Conservation (phyloP, 53 echinoderm and acorn worm species). For the Hippasteria phrygiana region DNA sequence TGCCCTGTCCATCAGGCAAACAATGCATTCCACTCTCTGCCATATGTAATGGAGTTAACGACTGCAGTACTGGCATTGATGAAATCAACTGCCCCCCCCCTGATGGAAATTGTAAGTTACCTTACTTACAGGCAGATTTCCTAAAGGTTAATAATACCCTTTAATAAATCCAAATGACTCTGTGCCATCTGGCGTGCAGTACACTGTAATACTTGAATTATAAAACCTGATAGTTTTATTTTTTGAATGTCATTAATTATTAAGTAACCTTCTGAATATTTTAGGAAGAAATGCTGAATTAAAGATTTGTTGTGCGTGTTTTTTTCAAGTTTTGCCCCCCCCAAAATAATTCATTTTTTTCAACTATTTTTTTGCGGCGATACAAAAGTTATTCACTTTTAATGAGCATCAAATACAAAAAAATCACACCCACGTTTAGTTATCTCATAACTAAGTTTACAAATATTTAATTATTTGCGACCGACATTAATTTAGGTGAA, state of each 20-base stretch:
- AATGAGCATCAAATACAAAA: too few species aligned
- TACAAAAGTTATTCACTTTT: neutral
- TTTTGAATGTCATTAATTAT: too few species aligned
- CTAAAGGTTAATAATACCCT: too few species aligned
- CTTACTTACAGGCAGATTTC: too few species aligned
- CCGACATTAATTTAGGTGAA: neutral
- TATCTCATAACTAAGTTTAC: neutral
- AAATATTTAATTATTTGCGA: neutral
- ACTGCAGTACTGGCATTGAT: slow-evolving; percentile 19
- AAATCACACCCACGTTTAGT: neutral
- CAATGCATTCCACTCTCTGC: slow-evolving; percentile 2
- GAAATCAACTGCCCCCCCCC: slow-evolving; percentile 36
- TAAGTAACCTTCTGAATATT: too few species aligned
- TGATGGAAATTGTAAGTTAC: neutral
- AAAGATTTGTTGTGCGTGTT: too few species aligned
- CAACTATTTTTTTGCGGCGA: neutral
- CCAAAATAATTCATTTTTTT: neutral
- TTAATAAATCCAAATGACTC: too few species aligned
- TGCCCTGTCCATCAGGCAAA: neutral
- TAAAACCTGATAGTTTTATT: too few species aligned
- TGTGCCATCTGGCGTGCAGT: too few species aligned
- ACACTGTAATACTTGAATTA: neutral
- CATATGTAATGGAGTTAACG: slow-evolving; percentile 9
- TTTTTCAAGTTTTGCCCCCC: too few species aligned
- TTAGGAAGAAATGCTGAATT: too few species aligned